phyloP scores from a whole-genome alignment of 2,888 invertebrate species.

The Laspeyria flexula region DNA sequence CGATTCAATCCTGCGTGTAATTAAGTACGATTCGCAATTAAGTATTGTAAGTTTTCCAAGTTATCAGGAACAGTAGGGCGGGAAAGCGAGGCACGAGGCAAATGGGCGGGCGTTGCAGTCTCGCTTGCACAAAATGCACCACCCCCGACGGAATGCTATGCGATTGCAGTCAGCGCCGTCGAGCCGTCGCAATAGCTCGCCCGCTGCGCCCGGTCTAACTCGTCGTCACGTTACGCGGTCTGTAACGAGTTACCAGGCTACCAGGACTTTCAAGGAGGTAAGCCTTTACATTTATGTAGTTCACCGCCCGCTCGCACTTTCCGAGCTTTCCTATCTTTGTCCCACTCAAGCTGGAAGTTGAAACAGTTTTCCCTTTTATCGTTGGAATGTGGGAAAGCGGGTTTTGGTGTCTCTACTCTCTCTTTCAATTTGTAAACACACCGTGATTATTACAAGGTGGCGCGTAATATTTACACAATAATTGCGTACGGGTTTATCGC shows the following conservation, averaged over 20 bases:
- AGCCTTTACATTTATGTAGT: conserved; percentile 77
- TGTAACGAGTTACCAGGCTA: conserved; percentile 83
- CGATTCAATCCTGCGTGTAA: conserved; percentile 49
- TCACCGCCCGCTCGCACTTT: conserved; percentile 63
- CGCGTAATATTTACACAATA: conserved; percentile 30
- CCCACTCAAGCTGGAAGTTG: conserved; percentile 60
- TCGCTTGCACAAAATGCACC: conserved; percentile 84
- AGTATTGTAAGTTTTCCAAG: conserved; percentile 63
- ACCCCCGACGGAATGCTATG: conserved; percentile 72
- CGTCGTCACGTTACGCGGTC: conserved; percentile 74
- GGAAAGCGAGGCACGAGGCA: conserved; percentile 83
- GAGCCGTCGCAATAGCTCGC: conserved; percentile 73
- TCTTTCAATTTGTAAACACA: conserved; percentile 80
- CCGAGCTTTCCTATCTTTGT: conserved; percentile 52
- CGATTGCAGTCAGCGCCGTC: conserved; percentile 77
- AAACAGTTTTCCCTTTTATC: conserved; percentile 83
- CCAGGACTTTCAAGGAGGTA: conserved; percentile 73
- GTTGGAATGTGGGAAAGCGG: conserved; percentile 82
- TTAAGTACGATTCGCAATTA: conserved; percentile 33
- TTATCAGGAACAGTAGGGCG: conserved; percentile 76
- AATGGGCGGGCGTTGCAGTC: conserved; percentile 83
- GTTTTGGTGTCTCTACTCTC: conserved; percentile 82
- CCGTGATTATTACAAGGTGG: conserved; percentile 57
- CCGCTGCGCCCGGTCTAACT: conserved; percentile 58
- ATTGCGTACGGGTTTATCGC: conserved; percentile 9